These are phyloP conservation scores for Mythimna albipuncta DNA, from an alignment of 2,888 invertebrate genomes.

Conservation along the genomic window DNA sequence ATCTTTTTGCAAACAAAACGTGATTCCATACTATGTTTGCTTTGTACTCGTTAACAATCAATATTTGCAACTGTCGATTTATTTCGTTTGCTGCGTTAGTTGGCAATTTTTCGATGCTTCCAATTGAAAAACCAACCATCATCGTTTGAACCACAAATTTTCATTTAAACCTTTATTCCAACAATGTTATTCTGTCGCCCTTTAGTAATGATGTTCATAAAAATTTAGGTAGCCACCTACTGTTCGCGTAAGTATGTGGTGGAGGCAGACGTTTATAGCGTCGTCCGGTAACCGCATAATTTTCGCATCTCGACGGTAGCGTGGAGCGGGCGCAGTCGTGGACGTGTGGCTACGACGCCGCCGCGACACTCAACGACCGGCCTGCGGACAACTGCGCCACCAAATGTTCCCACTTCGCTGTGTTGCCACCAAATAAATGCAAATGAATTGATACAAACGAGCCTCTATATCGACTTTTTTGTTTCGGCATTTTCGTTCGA, in stretches of 20 bases:
- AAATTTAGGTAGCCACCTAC: constrained; percentile 31
- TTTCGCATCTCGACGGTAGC: constrained; percentile 70
- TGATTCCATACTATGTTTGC: constrained; percentile 23
- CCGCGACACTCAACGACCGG: constrained; percentile 50
- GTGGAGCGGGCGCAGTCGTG: constrained; percentile 11
- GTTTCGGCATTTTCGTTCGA: constrained; percentile 7
- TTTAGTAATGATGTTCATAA: constrained; percentile 35
- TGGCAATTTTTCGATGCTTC: neutral
- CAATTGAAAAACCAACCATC: constrained; percentile 6
- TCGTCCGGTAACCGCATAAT: constrained; percentile 78
- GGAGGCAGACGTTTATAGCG: constrained; percentile 69
- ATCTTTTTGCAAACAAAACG: constrained; percentile 38
- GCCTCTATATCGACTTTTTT: constrained; percentile 20
- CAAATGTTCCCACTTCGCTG: constrained; percentile 43
- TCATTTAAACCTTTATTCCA: constrained; percentile 4
- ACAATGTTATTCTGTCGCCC: constrained; percentile 11
- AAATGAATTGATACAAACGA: constrained; percentile 52
- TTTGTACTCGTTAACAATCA: constrained; percentile 29
- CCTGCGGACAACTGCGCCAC: constrained; percentile 55
- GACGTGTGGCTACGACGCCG: constrained; percentile 45
- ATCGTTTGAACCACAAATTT: constrained; percentile 10
- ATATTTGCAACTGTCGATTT: constrained; percentile 20
- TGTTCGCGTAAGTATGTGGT: constrained; percentile 32
- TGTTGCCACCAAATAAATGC: constrained; percentile 50
- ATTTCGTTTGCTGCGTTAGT: constrained; percentile 9